phyloP scores from a whole-genome alignment of 92 coral and sea anemone species.

The Phenganax stokvisi region DNA sequence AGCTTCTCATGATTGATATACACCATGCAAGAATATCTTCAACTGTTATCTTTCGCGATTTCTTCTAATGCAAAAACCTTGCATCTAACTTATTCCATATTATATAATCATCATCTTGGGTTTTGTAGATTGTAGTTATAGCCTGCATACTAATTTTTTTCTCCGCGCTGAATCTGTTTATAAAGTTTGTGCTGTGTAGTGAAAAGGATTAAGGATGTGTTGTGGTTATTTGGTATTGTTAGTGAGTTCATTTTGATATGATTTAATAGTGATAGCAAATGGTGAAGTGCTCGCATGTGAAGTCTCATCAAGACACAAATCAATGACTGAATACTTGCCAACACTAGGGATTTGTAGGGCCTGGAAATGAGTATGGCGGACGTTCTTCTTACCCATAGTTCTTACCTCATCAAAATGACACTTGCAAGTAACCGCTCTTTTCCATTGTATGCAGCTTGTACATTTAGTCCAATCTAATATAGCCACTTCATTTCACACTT shows the following conservation, averaged over 20 bases:
- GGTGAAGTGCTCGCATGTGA: conserved; percentile 2
- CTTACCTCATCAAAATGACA: no score
- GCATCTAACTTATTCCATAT: background rate
- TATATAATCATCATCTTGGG: no score
- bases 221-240: background rate
- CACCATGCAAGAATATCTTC: conserved; percentile 12
- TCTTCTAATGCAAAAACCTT: background rate
- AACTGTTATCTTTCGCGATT: background rate
- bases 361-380: no score
- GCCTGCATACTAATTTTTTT: background rate
- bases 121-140: background rate
- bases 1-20: conserved; percentile 37
- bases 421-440: no score
- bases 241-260: conserved; percentile 6
- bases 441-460: no score
- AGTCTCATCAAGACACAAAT: conserved; percentile 21
- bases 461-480: no score
- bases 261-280: conserved; percentile 30
- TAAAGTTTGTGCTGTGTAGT: background rate
- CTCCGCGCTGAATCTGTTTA: background rate
- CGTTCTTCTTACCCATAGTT: no score
- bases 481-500: no score
- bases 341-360: no score
- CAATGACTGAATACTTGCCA: background rate
- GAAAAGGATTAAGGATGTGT: background rate